Base-by-base conservation (phyloP, 2,797 vertebrate species). In the Arrhamphus sclerolepis region DNA sequence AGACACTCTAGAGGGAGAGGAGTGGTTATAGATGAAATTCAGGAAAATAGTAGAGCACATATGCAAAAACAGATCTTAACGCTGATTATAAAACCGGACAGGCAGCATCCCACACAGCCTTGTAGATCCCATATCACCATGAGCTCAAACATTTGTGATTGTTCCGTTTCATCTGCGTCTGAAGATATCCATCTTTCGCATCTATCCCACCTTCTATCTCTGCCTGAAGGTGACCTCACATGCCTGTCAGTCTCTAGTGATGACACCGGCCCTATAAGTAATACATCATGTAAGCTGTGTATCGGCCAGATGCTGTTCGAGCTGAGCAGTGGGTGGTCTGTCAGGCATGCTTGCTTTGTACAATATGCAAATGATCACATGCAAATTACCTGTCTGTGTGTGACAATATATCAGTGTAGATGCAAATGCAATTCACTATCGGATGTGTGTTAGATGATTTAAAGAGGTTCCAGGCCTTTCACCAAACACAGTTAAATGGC, bases 351-450 rank as follows among this genome's bases (percentile, higher is more conserved):
- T 74, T 38, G 75, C 81, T 67, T 82, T 74, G 77, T 80, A 86
- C 83, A 81, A 83, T 86, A 88, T 88, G 87, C 85, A 89, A 90
- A 90, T 88, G 79, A 80, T 81, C 75, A 74, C 84, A 88, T 89
- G 86, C 82, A 89, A 89, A 90, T 90, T 64, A 78, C 62, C 82
- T 55, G 31, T 43, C 10, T 42, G 47, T 72, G 72, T 75, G 79
- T 49, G 69, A 79, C 21, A n/a, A 66, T 75, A 66, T 68, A 86
- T 75, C 68, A 55, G 72, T 7, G 62, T 46, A 39, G 61, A 82
- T 84, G 77, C 78, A 87, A 84, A 85, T 83, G 69, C 22, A 24
- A 65, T 11, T 22, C 46, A 19, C 54, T 56, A 66, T 76, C 60
- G 56, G 65, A 68, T 44, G 34, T 26, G 49, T 56, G 40, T 53